Conservation (phyloP, 2,113 vertebrate species). For the Protobothrops mucrosquamatus region DNA sequence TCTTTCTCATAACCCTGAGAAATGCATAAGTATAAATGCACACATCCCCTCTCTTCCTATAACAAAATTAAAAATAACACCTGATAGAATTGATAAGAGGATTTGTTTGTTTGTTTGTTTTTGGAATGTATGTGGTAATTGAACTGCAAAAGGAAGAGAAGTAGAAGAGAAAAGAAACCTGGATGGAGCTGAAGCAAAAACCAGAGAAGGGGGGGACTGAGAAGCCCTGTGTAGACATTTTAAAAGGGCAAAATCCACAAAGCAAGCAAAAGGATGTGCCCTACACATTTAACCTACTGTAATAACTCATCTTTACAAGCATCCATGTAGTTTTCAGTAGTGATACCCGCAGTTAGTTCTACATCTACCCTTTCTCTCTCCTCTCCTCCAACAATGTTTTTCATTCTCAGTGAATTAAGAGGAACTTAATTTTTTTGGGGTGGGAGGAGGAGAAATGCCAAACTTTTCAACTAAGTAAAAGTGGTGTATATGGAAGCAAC, state of each 20-base stretch:
- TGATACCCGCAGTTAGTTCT: not conserved
- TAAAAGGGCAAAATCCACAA: not conserved
- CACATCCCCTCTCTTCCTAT: not conserved
- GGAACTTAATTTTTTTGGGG: not conserved
- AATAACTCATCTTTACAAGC: not conserved
- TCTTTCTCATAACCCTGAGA: not conserved
- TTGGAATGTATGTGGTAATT: not conserved
- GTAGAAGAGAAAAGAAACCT: not conserved
- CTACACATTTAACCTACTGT: not conserved
- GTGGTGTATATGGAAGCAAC: slow-evolving; percentile 15
- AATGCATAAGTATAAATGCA: not conserved
- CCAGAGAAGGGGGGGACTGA: not conserved
- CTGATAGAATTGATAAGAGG: not conserved
- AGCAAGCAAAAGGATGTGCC: not conserved
- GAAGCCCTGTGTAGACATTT: not conserved
- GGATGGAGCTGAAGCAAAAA: not conserved
- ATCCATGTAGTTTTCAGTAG: not conserved
- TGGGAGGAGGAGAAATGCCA: not conserved
- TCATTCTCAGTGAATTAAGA: not conserved
- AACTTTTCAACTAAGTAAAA: not conserved
- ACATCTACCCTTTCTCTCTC: not conserved
- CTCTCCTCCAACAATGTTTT: not conserved
- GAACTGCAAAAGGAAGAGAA: not conserved
- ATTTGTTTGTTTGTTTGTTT: not conserved
- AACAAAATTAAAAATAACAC: not conserved